Evolutionary conservation across 1,140 invertebrate genomes (phyloP).

Genomic region (Augochlora pura): DNA sequence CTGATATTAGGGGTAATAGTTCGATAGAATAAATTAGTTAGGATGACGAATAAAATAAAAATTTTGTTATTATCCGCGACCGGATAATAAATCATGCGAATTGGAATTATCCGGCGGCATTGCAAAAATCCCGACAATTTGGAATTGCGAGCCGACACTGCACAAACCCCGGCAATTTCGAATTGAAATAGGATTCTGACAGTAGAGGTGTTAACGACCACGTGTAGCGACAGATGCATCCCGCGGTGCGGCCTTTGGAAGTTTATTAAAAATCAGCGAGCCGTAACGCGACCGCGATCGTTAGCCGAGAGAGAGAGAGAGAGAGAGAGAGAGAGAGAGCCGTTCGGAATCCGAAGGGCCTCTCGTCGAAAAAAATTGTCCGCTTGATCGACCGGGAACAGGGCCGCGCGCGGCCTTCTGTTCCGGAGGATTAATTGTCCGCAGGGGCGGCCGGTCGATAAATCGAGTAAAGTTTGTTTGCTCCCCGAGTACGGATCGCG

Average conservation of each 20-base stretch:
- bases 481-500: neutral
- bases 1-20: too few relatives aligned
- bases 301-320: too few relatives aligned
- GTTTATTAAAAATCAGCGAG: neutral
- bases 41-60: too few relatives aligned
- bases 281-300: neutral
- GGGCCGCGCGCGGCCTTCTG: neutral
- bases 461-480: neutral
- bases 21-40: too few relatives aligned
- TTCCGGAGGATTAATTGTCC: neutral
- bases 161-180: neutral
- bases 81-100: too few relatives aligned
- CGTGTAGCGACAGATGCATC: too few relatives aligned
- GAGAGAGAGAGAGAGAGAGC: too few relatives aligned
- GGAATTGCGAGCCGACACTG: too few relatives aligned
- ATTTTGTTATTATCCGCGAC: too few relatives aligned
- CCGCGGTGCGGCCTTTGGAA: neutral
- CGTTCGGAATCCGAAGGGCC: neutral
- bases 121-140: too few relatives aligned
- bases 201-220: neutral
- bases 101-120: too few relatives aligned
- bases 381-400: too few relatives aligned
- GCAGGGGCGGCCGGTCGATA: neutral
- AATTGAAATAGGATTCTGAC: neutral
- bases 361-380: neutral